These are phyloP conservation scores for Oxyruncus cristatus DNA, from an alignment of 2,113 vertebrate species.

Conservation along the genomic window DNA sequence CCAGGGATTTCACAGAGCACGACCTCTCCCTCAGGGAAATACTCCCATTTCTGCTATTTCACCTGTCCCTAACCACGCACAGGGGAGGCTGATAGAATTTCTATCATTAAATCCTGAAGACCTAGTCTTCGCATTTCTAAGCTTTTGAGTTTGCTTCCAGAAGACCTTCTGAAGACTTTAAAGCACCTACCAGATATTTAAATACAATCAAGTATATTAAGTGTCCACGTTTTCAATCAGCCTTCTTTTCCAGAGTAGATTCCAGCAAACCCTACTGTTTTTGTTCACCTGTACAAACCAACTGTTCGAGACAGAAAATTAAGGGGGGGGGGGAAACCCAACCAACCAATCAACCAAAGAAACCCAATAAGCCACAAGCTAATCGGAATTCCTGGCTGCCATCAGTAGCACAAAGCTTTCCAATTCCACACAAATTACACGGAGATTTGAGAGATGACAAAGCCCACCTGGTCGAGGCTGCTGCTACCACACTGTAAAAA, in stretches of 20 bases:
- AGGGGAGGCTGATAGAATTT: not conserved
- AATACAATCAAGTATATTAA: not conserved
- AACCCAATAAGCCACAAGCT: not conserved
- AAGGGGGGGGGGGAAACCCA: not conserved
- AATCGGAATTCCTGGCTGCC: not conserved
- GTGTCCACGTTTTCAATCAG: not conserved
- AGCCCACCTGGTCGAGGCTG: not conserved
- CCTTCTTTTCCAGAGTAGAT: not conserved
- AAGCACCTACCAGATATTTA: not conserved
- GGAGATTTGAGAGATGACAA: not conserved
- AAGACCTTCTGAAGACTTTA: not conserved
- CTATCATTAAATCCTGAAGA: not conserved
- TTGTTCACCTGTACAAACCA: not conserved
- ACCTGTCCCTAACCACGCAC: not conserved
- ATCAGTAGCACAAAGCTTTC: not conserved
- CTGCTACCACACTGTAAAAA: not conserved
- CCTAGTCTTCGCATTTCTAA: not conserved
- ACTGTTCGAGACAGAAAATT: not conserved
- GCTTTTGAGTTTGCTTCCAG: not conserved
- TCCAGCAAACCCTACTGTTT: not conserved
- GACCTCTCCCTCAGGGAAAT: not conserved
- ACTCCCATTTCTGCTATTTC: not conserved
- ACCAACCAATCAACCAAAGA: not conserved
- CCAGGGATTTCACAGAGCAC: fast-evolving
- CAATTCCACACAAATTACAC: not conserved